These are phyloP conservation scores for Trialeurodes vaporariorum DNA, from an alignment of 1,140 invertebrate species.

Conservation along the genomic window DNA sequence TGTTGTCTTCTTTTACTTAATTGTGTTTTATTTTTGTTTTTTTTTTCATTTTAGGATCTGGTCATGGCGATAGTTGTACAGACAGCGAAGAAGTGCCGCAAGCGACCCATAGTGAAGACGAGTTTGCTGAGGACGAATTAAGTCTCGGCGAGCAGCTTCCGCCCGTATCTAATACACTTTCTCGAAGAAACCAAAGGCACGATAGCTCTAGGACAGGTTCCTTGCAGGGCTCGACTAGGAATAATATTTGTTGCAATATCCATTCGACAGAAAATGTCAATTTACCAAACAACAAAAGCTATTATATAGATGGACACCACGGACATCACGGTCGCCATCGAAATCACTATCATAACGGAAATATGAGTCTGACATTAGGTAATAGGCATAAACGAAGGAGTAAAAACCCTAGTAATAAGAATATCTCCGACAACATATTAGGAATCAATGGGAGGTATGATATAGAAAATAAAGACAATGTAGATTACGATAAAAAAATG, in stretches of 20 bases:
- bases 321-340: not conserved
- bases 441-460: not conserved
- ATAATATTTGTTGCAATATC: slow-evolving; percentile 23
- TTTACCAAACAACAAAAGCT: not conserved
- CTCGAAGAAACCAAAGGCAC: slow-evolving; percentile 15
- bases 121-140: slow-evolving; percentile 55
- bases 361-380: not conserved
- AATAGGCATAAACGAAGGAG: not conserved
- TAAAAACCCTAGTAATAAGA: not conserved
- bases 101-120: slow-evolving; percentile 47
- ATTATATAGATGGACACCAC: not conserved
- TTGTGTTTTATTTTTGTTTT: slow-evolving; percentile 4
- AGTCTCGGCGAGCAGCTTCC: slow-evolving; percentile 39
- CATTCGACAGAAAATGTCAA: slow-evolving; percentile 24
- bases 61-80: slow-evolving; percentile 37
- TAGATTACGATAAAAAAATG: not conserved
- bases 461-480: not conserved
- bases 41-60: slow-evolving; percentile 25
- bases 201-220: slow-evolving; percentile 19
- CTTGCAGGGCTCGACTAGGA: slow-evolving; percentile 22
- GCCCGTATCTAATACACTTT: slow-evolving; percentile 33
- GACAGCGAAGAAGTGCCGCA: slow-evolving; percentile 43
- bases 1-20: too few species aligned
- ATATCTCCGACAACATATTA: not conserved
- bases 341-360: not conserved